A percentile compares a stretch with the other conserved stretches of the same genome.
phyloP scores from a whole-genome alignment of 2,888 invertebrate species.

The Polia nebulosa region DNA sequence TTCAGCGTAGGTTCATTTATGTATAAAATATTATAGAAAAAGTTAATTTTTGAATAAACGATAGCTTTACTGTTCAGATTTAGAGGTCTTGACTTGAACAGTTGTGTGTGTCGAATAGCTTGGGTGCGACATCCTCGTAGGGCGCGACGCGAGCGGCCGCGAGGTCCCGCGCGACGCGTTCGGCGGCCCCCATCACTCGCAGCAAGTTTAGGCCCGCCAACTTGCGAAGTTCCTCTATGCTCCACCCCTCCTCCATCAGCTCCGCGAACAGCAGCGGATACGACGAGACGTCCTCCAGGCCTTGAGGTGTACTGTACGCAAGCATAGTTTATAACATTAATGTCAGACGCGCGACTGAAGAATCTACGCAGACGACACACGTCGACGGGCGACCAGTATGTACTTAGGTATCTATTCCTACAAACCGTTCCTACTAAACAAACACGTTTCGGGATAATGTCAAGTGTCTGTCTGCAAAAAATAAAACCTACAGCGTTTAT shows the following conservation, averaged over 20 bases:
- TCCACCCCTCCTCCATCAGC: slow-evolving; percentile 95
- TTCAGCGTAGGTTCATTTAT: slow-evolving; percentile 8
- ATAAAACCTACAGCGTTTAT: slow-evolving; percentile 1
- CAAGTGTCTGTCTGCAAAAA: slow-evolving; percentile 8
- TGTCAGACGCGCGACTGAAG: slow-evolving; percentile 1
- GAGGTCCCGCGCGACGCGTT: slow-evolving; percentile 94
- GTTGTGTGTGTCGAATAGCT: slow-evolving; percentile 91
- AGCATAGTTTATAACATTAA: slow-evolving; percentile 44
- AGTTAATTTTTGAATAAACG: slow-evolving; percentile 35
- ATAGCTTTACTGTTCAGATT: slow-evolving; percentile 40
- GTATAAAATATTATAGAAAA: slow-evolving; percentile 20
- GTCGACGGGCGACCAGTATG: background rate
- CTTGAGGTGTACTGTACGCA: slow-evolving; percentile 93
- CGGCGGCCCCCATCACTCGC: slow-evolving; percentile 93
- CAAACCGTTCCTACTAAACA: slow-evolving; percentile 9
- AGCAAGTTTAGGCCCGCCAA: slow-evolving; percentile 95
- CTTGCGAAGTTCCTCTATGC: slow-evolving; percentile 94
- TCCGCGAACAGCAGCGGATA: slow-evolving; percentile 95
- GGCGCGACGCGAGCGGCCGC: slow-evolving; percentile 93
- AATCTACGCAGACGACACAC: background rate
- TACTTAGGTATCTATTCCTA: slow-evolving; percentile 1
- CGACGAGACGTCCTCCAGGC: slow-evolving; percentile 95
- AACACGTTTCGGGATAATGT: background rate
- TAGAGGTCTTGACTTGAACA: slow-evolving; percentile 92
- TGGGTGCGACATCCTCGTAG: slow-evolving; percentile 93